Percentiles rank a stretch among this genome's conserved stretches.
These are phyloP conservation scores for Colius striatus DNA, from an alignment of 2,113 vertebrate species.

Conservation along the genomic window DNA sequence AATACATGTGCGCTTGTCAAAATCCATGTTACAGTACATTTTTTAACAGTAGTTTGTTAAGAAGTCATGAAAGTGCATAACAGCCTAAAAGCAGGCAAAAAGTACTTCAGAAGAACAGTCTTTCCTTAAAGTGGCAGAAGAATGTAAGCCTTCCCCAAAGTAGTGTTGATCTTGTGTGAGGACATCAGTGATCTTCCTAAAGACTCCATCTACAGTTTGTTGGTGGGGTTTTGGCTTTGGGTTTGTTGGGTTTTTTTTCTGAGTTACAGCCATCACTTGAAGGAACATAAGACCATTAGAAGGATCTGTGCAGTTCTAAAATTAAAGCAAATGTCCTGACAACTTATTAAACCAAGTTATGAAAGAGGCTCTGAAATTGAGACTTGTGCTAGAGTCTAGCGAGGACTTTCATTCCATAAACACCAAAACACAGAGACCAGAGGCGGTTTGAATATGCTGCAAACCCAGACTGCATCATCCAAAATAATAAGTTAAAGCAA, in stretches of 20 bases:
- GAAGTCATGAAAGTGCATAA: constrained; percentile 74
- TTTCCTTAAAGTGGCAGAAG: constrained; percentile 50
- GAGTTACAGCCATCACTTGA: constrained; percentile 15
- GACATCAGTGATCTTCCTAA: constrained; percentile 41
- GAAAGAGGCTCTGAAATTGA: constrained; percentile 9
- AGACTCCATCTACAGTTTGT: constrained; percentile 5
- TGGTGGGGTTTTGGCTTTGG: not conserved
- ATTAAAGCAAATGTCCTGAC: not conserved
- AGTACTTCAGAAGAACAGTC: constrained; percentile 70
- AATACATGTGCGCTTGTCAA: constrained; percentile 73
- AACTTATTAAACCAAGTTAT: not conserved
- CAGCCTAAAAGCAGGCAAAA: constrained; percentile 69
- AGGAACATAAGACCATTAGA: not conserved
- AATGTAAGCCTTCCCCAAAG: constrained; percentile 42
- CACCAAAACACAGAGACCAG: not conserved
- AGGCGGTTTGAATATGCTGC: not conserved
- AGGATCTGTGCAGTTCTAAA: not conserved
- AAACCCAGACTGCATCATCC: not conserved
- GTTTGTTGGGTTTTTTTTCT: not conserved
- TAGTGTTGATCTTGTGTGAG: constrained; percentile 13
- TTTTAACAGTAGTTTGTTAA: constrained; percentile 70
- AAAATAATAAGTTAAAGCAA: not conserved
- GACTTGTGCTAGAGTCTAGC: not conserved
- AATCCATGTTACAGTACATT: constrained; percentile 70
- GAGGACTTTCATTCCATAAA: not conserved